A percentile compares a stretch with the other conserved stretches of the same genome.
phyloP scores from a whole-genome alignment of 2,888 invertebrate genomes.

The Oligia fasciuncula region DNA sequence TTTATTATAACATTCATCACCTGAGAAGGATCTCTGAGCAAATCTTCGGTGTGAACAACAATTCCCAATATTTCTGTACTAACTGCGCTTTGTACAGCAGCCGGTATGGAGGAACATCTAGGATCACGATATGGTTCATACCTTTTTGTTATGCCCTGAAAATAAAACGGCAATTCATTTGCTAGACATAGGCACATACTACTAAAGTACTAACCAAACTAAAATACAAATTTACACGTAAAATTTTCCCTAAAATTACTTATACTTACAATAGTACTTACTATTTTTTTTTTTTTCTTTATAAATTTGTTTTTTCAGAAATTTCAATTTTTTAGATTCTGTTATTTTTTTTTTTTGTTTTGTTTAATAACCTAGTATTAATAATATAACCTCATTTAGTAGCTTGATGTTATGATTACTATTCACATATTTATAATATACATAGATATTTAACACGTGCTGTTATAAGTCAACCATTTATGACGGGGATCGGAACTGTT shows the following conservation, averaged over 20 bases:
- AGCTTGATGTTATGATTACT: too few relatives aligned
- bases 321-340: too few relatives aligned
- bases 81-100: slow-evolving; percentile 95
- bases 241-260: not conserved
- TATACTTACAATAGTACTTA: slow-evolving; percentile 92
- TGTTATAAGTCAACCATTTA: too few relatives aligned
- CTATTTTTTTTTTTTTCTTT: too few relatives aligned
- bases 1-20: slow-evolving; percentile 80
- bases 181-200: not conserved
- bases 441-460: too few relatives aligned
- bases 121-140: slow-evolving; percentile 96
- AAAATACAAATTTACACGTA: not conserved
- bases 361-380: too few relatives aligned
- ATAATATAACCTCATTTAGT: too few relatives aligned
- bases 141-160: slow-evolving; percentile 81
- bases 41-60: slow-evolving; percentile 97
- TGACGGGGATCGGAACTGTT: too few relatives aligned
- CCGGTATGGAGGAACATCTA: slow-evolving; percentile 94
- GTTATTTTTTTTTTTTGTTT: too few relatives aligned
- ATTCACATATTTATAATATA: too few relatives aligned
- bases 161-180: slow-evolving; percentile 28
- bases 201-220: not conserved
- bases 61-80: slow-evolving; percentile 96
- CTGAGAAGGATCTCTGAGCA: slow-evolving; percentile 95
- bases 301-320: too few relatives aligned